Evolutionary conservation across 2,888 invertebrate species (phyloP), one percentile per base, ranked within the genome.

Genomic region (Chironomus riparius): DNA sequence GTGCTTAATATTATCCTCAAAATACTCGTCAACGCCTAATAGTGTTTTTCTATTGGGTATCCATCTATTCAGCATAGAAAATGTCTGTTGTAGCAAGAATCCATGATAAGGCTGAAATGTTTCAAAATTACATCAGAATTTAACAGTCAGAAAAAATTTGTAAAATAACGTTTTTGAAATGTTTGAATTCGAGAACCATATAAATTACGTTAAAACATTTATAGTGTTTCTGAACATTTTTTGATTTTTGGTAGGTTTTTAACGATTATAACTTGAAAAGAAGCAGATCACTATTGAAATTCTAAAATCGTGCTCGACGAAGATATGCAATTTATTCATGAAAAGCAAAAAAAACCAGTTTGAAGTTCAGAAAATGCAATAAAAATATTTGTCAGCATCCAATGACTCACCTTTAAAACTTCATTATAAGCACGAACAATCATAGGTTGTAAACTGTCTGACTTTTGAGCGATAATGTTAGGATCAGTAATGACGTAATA

Each of bases 21-120:
- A 81, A 80, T 81, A 78, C 79, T 80, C 61, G 83, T 87, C 80
- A 83, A 83, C 78, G 83, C 87, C 80, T 86, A 85, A 77, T 85
- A 86, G 80, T 80, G 89, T 87, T 13, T 86, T 85, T 76, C 90
- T 85, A 5, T 86, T 85, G 65, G 91, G 91, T 71, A 88, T 86
- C 87, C 88, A 87, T 79, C 86, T 87, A 78, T 88, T 88, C 21
- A 77, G 1, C 65, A 48, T 75, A 10, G n/a, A 21, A 62, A 70
- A 77, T 70, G 92, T 83, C 84, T 91, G 90, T 80, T 90, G 90
- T 3, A 91, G 88, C 80, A 92, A 85, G 89, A 92, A 93, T 78
- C 89, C 90, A 80, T 93, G 93, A 81, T 91, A 90, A 77, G 87
- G 87, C 81, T 91, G 90, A 21, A 94, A 84, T 48, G 5, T 28